Base-by-base conservation (phyloP, 1,140 invertebrate genomes). In the Thaumatotibia leucotreta region DNA sequence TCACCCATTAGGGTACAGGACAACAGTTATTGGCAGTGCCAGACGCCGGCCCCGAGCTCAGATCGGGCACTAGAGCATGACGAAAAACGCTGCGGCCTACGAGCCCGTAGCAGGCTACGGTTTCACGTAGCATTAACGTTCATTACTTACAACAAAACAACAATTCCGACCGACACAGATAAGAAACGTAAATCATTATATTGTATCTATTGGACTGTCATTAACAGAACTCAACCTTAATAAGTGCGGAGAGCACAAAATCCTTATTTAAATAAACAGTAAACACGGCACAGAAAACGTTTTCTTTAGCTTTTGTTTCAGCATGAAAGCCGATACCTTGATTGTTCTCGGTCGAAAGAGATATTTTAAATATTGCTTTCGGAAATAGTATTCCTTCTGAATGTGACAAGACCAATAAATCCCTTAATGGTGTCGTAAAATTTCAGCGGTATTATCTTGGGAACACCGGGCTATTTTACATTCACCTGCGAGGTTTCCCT, bases 401-500 rank as follows among this genome's bases (percentile, higher is more conserved):
- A 88, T 84, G 80, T 88, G 85, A 86, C 80, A 88, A 77, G 78
- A 75, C 80, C 85, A 88, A 89, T 89, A 90, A 90, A 90, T 89
- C 86, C 76, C 75, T 83, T 87, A 90, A 89, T 84, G 85, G 81
- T 84, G 84, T 89, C 88, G 83, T 88, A 90, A 90, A 88, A 89
- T 88, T 89, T 86, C 80, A 78, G 76, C 74, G 79, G 85, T 87
- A 89, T 90, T 90, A 89, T 90, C 86, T 90, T 83, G 84, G 86
- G 83, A 88, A 88, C 84, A 87, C 80, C 84, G 75, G 77, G 85
- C 83, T 89, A 88, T 90, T 89, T 88, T 88, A 89, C 85, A 90
- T 90, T 89, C 86, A 89, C 86, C 86, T 88, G 85, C 80, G 86
- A 84, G 84, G 83, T 84, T 86, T 88, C 84, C 86, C 86, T 89